A percentile compares a stretch with the other conserved stretches of the same genome.
phyloP scores from a whole-genome alignment of 2,888 invertebrate species.

The Steromphala cineraria region DNA sequence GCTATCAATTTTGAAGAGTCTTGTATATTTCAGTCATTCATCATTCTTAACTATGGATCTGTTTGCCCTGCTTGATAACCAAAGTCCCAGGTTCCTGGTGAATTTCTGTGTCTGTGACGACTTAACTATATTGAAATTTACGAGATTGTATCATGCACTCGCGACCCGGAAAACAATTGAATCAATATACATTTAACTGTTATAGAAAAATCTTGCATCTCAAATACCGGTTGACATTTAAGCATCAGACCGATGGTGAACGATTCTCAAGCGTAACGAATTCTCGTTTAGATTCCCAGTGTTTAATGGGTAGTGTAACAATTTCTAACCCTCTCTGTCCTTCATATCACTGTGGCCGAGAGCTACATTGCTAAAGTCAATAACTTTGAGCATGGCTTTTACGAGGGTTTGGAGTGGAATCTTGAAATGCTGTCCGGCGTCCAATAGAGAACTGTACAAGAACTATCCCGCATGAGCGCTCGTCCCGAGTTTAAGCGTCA shows the following conservation, averaged over 20 bases:
- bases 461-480: background rate
- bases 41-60: no score
- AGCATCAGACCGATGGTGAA: background rate
- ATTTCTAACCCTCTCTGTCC: background rate
- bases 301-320: background rate
- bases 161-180: background rate
- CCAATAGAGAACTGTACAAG: slow-evolving; percentile 1
- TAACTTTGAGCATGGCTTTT: background rate
- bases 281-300: background rate
- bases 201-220: background rate
- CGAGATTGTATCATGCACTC: background rate
- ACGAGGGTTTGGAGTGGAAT: background rate
- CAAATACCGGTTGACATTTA: background rate
- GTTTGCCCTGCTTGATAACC: no score
- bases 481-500: background rate
- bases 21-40: no score
- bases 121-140: slow-evolving; percentile 13
- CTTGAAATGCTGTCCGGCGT: slow-evolving; percentile 4
- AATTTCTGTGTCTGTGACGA: slow-evolving; percentile 1
- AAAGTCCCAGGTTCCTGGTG: no score
- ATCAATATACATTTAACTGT: slow-evolving; percentile 10
- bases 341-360: background rate
- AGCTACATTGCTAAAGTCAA: slow-evolving; percentile 17
- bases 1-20: no score
- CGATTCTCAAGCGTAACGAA: background rate